A percentile compares a stretch with the other conserved stretches of the same genome.
These are phyloP conservation scores for Gymnopithys bicolor DNA, from an alignment of 2,797 vertebrate species.

Conservation along the genomic window DNA sequence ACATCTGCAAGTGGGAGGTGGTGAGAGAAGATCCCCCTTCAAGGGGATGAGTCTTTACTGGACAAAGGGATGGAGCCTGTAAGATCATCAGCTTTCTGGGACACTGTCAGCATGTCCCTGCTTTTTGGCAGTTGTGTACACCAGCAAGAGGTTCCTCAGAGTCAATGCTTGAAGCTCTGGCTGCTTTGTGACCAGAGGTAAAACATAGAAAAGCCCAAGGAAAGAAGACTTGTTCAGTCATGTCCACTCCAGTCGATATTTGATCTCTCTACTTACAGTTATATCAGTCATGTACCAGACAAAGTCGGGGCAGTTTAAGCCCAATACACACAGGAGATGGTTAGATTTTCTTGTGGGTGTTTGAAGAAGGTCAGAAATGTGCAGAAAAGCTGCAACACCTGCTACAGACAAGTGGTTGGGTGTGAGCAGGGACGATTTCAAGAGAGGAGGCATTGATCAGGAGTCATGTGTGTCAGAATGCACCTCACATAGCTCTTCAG, in stretches of 20 bases:
- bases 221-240: background rate
- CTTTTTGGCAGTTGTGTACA: background rate
- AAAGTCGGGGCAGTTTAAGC: background rate
- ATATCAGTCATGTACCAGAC: background rate
- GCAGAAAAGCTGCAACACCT: background rate
- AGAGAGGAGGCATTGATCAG: background rate
- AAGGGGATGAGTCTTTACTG: background rate
- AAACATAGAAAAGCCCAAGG: background rate
- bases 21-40: background rate
- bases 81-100: background rate
- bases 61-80: background rate
- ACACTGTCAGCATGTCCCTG: background rate
- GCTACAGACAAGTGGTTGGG: background rate
- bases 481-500: rapidly evolving
- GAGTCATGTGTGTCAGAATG: background rate
- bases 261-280: background rate
- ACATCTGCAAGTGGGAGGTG: rapidly evolving
- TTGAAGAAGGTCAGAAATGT: background rate
- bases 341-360: background rate
- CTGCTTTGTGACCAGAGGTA: background rate
- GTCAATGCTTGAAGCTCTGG: background rate
- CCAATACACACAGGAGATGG: background rate
- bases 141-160: background rate
- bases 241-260: background rate
- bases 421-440: background rate